Percentiles rank a stretch among this genome's conserved stretches.
Conservation (phyloP, 2,113 vertebrate genomes). For the Neopipo cinnamomea region DNA sequence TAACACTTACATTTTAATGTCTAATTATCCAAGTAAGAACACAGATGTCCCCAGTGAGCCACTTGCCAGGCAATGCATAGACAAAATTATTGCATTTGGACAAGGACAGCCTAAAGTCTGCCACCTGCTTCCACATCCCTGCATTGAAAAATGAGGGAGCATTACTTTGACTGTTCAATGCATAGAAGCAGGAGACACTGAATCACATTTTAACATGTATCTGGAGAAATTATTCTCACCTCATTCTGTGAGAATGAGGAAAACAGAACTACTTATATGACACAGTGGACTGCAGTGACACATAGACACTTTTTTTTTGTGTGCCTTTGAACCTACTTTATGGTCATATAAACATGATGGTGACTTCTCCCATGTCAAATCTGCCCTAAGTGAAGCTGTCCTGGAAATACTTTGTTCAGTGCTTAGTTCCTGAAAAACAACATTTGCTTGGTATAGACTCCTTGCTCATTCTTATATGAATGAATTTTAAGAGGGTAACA, state of each 20-base stretch:
- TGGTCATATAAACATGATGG: not conserved
- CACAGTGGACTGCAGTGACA: not conserved
- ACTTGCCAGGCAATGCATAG: not conserved
- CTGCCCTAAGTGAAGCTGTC: not conserved
- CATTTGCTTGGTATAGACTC: not conserved
- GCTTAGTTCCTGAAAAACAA: not conserved
- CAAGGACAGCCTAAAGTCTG: not conserved
- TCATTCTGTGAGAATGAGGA: not conserved
- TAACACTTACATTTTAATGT: not conserved
- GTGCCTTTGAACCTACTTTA: not conserved
- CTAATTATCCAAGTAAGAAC: not conserved
- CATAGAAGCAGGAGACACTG: not conserved
- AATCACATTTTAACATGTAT: not conserved
- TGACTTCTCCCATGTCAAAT: not conserved
- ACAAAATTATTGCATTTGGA: not conserved
- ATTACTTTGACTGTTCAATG: not conserved
- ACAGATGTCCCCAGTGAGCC: not conserved
- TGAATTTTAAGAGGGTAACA: not conserved
- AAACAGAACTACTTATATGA: not conserved
- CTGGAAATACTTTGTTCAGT: not conserved
- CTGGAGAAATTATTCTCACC: not conserved
- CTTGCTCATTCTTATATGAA: not conserved
- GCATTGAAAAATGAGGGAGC: not conserved
- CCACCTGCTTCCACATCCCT: not conserved
- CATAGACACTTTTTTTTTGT: fast-evolving